Base-by-base conservation (phyloP, 2,113 vertebrate species). In the Nesogale talazaci region DNA sequence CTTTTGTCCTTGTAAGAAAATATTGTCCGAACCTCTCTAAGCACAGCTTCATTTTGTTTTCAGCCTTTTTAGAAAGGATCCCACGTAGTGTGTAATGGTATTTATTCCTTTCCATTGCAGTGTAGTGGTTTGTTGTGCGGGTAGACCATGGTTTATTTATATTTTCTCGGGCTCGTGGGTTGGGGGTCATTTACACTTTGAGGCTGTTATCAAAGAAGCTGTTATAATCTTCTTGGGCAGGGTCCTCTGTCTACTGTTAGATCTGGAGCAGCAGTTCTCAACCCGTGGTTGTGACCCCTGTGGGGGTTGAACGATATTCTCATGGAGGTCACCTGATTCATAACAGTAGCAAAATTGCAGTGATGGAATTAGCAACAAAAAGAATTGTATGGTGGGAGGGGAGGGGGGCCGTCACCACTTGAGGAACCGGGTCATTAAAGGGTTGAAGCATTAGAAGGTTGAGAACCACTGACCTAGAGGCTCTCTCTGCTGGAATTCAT, bases 11-110 rank as follows among this genome's bases (percentile, higher is more conserved):
- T 12, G 84, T 40, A 83, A 40, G 42, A 23, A 87, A n/a, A 38
- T 46, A 23, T 77, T 88, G 20, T 90, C 75, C 85, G 75, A 36
- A 78, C 42, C 27, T 93, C 25, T 88, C 14, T 87, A 84, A 90
- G 56, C 29, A 57, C 61, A 57, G 34, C 46, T 57, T 36, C 63
- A 15, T 75, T 67, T 38, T 52, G 75, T 57, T 72, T 40, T 56
- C 42, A 75, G 81, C 40, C 81, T 86, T 10, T 74, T 91, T 83
- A 20, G 87, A 52, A 76, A 22, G 72, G 19, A 27, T 46, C 56
- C 38, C 36, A 20, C 42, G n/a, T 29, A 16, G 17, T 70, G 63
- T 75, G 59, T 85, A 25, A 29, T 92, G 17, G 14, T 77, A 23
- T 75, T 86, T 34, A 52, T 23, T 57, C 2, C 80, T 93, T 63